Evolutionary conservation across 1,140 invertebrate genomes (phyloP).

Genomic region (Ptiloglossa arizonensis): DNA sequence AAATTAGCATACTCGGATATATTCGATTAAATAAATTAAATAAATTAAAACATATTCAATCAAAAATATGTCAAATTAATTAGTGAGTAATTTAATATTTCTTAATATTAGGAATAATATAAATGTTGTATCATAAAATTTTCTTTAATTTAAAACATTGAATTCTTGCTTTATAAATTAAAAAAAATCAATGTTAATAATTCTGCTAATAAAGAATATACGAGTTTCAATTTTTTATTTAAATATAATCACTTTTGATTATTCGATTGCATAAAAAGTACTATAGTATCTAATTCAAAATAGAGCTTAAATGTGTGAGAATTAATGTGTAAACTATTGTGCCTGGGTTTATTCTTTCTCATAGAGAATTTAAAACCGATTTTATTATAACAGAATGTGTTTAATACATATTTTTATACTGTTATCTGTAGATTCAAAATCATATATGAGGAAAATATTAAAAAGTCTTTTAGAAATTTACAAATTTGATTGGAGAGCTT

Average conservation of each 20-base stretch:
- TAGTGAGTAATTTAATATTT: no score
- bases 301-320: not conserved
- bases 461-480: not conserved
- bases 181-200: conserved; percentile 16
- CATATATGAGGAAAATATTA: not conserved
- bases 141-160: conserved; percentile 13
- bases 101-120: not conserved
- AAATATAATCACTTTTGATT: conserved; percentile 2
- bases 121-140: not conserved
- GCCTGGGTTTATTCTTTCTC: not conserved
- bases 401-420: not conserved
- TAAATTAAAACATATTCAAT: not conserved
- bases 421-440: not conserved
- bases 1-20: no score
- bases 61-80: no score
- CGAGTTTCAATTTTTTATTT: not conserved
- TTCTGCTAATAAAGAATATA: conserved; percentile 7
- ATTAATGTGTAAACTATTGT: not conserved
- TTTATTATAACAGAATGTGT: not conserved
- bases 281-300: conserved; percentile 20
- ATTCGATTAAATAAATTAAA: no score
- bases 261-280: conserved; percentile 10
- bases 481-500: not conserved
- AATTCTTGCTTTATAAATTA: not conserved
- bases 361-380: not conserved